Evolutionary conservation across 1,140 invertebrate species (phyloP).

Genomic region (Anastrepha obliqua): DNA sequence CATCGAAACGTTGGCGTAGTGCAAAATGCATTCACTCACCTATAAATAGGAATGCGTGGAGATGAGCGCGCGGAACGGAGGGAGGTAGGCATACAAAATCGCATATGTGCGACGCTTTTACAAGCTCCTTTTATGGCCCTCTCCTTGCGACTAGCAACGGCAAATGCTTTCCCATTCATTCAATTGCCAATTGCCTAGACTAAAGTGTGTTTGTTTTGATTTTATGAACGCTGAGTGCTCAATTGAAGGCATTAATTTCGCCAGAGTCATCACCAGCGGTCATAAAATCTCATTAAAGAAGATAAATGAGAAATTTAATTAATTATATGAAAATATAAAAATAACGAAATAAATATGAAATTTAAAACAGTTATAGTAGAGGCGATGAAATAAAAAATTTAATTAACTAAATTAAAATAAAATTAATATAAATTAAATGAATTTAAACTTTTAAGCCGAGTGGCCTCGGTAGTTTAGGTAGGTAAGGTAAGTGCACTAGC

Average conservation of each 20-base stretch:
- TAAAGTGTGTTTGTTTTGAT: slow-evolving; percentile 51
- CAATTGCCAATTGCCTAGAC: slow-evolving; percentile 46
- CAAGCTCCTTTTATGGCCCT: slow-evolving; percentile 5
- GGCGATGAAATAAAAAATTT: background rate
- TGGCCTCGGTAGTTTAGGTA: no score
- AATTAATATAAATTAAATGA: background rate
- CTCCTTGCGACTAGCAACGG: background rate
- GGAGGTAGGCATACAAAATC: background rate
- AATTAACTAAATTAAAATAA: background rate
- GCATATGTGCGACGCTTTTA: background rate
- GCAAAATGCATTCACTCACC: background rate
- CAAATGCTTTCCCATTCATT: slow-evolving; percentile 43
- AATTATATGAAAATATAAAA: background rate
- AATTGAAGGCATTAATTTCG: slow-evolving; percentile 47
- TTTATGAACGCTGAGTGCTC: slow-evolving; percentile 40
- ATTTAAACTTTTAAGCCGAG: no score
- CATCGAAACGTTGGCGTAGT: background rate
- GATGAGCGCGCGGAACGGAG: background rate
- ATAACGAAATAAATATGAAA: background rate
- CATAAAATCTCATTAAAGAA: slow-evolving; percentile 26
- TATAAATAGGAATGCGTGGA: background rate
- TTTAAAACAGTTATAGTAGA: background rate
- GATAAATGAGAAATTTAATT: slow-evolving; percentile 37
- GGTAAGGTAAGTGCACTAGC: no score
- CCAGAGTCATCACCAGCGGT: slow-evolving; percentile 17